Percentiles rank a stretch among this genome's conserved stretches.
phyloP scores from a whole-genome alignment of 2,113 vertebrate species.

The Paralichthys olivaceus region DNA sequence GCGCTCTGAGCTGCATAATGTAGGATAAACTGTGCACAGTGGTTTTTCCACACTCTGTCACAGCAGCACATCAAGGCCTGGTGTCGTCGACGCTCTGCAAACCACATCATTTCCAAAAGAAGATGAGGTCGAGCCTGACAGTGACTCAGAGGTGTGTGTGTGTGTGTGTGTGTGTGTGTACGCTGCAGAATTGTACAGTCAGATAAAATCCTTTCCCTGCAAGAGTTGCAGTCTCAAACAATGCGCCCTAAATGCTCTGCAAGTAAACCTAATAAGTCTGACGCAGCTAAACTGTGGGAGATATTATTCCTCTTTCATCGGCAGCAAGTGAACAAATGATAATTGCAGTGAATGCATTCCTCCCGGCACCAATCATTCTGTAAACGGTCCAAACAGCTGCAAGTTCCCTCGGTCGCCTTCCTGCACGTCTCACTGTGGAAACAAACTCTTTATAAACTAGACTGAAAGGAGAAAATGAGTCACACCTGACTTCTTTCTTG shows the following conservation, averaged over 20 bases:
- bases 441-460: not conserved
- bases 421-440: constrained; percentile 2
- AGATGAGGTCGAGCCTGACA: constrained; percentile 49
- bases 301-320: constrained; percentile 60
- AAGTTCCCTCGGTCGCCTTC: constrained; percentile 24
- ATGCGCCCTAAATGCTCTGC: constrained; percentile 66
- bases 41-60: constrained; percentile 20
- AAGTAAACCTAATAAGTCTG: constrained; percentile 68
- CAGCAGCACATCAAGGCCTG: not conserved
- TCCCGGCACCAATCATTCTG: constrained; percentile 59
- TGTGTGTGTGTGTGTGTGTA: not conserved
- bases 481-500: not conserved
- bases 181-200: constrained; percentile 45
- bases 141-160: constrained; percentile 25
- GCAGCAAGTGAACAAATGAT: constrained; percentile 63
- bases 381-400: constrained; percentile 59
- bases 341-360: constrained; percentile 65
- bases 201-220: constrained; percentile 66
- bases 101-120: constrained; percentile 41
- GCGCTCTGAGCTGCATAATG: constrained; percentile 1
- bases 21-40: constrained; percentile 7
- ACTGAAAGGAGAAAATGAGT: not conserved
- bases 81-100: constrained; percentile 25
- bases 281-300: constrained; percentile 62
- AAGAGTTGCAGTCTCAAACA: constrained; percentile 63